Conservation (phyloP, 1,140 invertebrate genomes). For the Aphelinus certus region DNA sequence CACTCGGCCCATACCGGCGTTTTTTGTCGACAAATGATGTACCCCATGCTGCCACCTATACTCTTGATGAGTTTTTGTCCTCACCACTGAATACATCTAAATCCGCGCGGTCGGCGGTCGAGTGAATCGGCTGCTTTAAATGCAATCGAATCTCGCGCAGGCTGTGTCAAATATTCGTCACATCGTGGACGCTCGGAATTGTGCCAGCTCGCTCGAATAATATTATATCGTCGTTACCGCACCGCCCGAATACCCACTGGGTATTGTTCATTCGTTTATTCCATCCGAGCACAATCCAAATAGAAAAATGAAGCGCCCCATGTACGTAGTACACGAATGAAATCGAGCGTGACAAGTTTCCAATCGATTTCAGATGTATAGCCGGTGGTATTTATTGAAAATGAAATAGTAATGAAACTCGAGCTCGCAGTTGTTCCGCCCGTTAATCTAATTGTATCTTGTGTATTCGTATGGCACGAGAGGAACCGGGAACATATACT, state of each 20-base stretch:
- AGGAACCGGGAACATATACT: too few relatives aligned
- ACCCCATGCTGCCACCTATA: too few relatives aligned
- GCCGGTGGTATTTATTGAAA: too few relatives aligned
- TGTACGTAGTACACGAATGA: neutral
- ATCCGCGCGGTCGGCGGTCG: too few relatives aligned
- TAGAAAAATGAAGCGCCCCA: neutral
- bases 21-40: too few relatives aligned
- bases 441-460: too few relatives aligned
- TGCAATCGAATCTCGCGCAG: constrained; percentile 49
- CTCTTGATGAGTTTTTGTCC: too few relatives aligned
- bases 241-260: constrained; percentile 12
- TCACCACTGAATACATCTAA: too few relatives aligned
- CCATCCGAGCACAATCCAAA: neutral
- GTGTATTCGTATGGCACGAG: too few relatives aligned
- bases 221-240: constrained; percentile 47
- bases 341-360: neutral
- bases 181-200: constrained; percentile 41
- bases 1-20: too few relatives aligned
- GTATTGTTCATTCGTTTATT: neutral
- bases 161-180: constrained; percentile 53
- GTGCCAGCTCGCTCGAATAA: constrained; percentile 50
- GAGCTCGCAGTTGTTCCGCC: too few relatives aligned
- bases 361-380: neutral
- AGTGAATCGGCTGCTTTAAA: constrained; percentile 52
- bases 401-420: too few relatives aligned